Percentiles rank a stretch among this genome's conserved stretches.
Conservation (phyloP, 2,113 vertebrate genomes). For the Prochilodus magdalenae region DNA sequence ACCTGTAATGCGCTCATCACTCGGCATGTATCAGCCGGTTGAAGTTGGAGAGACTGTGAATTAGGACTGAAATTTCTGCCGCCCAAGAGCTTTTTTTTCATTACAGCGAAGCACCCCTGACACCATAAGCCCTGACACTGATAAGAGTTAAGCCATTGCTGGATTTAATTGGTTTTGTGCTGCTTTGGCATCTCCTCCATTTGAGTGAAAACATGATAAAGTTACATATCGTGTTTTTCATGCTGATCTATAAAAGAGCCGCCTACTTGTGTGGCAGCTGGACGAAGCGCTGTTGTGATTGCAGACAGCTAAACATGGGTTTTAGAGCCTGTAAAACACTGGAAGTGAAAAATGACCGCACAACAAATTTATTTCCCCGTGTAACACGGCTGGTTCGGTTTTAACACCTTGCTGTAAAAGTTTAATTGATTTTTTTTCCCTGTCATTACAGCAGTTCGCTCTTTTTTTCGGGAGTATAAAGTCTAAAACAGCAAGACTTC, state of each 20-base stretch:
- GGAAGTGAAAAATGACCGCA: constrained; percentile 23
- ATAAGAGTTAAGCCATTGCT: constrained; percentile 51
- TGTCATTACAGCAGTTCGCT: constrained; percentile 42
- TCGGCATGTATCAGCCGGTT: constrained; percentile 25
- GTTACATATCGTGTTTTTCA: constrained; percentile 23
- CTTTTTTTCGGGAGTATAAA: constrained; percentile 20
- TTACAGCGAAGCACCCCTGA: constrained; percentile 34
- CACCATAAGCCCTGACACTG: constrained; percentile 41
- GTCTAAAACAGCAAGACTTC: constrained; percentile 37
- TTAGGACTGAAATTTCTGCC: constrained; percentile 53
- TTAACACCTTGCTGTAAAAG: constrained; percentile 24
- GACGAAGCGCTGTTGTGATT: constrained; percentile 1
- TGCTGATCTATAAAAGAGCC: constrained; percentile 5
- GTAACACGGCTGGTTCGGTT: constrained; percentile 1
- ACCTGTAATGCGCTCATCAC: constrained; percentile 23
- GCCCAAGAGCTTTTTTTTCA: constrained; percentile 45
- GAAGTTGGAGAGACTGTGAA: constrained; percentile 44
- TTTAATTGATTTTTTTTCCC: constrained; percentile 48
- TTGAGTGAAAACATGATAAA: constrained; percentile 50
- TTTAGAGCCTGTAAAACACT: constrained; percentile 7
- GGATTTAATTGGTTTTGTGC: constrained; percentile 51
- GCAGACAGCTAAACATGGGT: background rate
- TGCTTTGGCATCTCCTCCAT: constrained; percentile 49
- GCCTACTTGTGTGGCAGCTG: constrained; percentile 11
- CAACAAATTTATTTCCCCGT: background rate